Conservation (phyloP, 1,140 invertebrate species). For the Hypothenemus hampei region DNA sequence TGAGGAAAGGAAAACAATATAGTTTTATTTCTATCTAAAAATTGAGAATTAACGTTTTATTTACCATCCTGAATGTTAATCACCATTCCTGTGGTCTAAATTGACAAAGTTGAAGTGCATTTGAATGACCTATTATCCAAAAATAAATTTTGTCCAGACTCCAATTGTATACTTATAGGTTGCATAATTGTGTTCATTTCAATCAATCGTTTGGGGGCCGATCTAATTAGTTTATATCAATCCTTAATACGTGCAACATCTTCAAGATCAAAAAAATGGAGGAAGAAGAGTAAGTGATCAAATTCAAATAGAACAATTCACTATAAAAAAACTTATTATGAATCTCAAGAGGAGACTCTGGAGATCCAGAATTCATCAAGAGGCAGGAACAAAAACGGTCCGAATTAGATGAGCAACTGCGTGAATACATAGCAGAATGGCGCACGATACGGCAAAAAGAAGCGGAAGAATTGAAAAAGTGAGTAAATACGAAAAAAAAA, state of each 20-base stretch:
- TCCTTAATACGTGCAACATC: not conserved
- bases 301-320: not conserved
- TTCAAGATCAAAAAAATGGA: slow-evolving; percentile 9
- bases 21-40: no score
- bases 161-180: slow-evolving; percentile 15
- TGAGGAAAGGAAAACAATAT: no score
- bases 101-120: no score
- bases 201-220: slow-evolving; percentile 7
- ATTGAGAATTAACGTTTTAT: no score
- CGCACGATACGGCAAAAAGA: slow-evolving; percentile 90
- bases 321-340: not conserved
- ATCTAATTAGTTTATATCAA: slow-evolving; percentile 15
- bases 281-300: slow-evolving; percentile 20
- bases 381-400: slow-evolving; percentile 91
- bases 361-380: slow-evolving; percentile 72
- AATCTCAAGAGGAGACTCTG: slow-evolving; percentile 35
- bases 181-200: slow-evolving; percentile 14
- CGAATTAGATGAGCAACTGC: slow-evolving; percentile 90
- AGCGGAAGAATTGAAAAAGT: slow-evolving; percentile 81
- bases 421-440: slow-evolving; percentile 96
- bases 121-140: slow-evolving; percentile 12
- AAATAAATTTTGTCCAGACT: slow-evolving; percentile 13
- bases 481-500: slow-evolving; percentile 2
- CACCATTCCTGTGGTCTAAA: no score
- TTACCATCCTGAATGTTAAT: no score